Conservation (phyloP, 1,140 invertebrate species). For the Sarcophaga bullata region DNA sequence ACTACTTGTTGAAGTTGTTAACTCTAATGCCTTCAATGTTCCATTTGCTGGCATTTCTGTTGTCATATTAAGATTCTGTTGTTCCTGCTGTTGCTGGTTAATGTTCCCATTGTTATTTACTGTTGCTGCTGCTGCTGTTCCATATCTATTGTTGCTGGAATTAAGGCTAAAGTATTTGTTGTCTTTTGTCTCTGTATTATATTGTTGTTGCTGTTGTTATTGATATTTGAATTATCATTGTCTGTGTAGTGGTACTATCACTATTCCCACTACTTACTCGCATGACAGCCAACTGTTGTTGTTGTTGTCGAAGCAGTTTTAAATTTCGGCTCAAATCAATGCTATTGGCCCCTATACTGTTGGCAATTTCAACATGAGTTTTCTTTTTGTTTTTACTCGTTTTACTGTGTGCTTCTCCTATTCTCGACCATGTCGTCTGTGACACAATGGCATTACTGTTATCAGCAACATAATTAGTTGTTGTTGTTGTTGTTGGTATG, state of each 20-base stretch:
- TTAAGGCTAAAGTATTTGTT: background rate
- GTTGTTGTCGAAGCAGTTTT: background rate
- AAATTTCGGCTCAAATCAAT: background rate
- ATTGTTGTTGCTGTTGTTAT: background rate
- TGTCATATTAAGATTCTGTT: background rate
- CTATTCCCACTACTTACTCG: background rate
- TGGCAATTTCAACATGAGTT: background rate
- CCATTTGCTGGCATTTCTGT: background rate
- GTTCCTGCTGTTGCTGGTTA: background rate
- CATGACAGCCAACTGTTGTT: background rate
- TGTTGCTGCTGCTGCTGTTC: slow-evolving; percentile 6
- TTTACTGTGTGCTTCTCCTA: background rate
- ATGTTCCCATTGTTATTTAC: background rate
- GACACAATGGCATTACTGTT: background rate
- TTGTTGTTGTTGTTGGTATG: background rate
- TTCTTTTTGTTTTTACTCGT: background rate
- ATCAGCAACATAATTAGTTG: slow-evolving; percentile 21
- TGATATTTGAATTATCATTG: background rate
- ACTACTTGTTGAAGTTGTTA: slow-evolving; percentile 21
- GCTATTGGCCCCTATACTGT: background rate
- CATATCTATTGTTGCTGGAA: background rate
- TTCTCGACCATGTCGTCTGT: background rate
- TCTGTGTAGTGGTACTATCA: background rate
- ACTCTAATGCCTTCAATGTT: background rate
- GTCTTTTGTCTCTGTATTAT: slow-evolving; percentile 8